phyloP scores from a whole-genome alignment of 2,113 vertebrate genomes.

The Burhinus bistriatus region DNA sequence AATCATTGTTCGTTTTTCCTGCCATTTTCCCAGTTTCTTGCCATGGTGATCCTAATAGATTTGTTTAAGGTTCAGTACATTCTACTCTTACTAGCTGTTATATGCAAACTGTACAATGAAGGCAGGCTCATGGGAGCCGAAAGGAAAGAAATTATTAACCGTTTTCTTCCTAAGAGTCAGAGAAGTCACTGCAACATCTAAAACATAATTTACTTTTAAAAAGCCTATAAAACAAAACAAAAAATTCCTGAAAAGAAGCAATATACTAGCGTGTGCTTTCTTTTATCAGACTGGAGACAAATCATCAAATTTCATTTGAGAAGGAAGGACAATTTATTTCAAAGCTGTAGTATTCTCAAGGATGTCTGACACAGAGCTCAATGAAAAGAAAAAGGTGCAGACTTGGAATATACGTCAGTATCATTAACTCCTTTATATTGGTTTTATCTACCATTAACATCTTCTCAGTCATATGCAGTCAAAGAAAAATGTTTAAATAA shows the following conservation, averaged over 20 bases:
- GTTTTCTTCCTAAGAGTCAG: constrained; percentile 41
- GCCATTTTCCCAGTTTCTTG: constrained; percentile 63
- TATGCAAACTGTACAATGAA: constrained; percentile 9
- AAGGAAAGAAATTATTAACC: constrained; percentile 54
- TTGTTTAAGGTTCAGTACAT: constrained; percentile 53
- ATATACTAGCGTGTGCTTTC: not conserved
- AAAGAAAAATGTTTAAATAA: constrained; percentile 8
- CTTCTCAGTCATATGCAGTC: constrained; percentile 25
- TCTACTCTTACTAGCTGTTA: constrained; percentile 39
- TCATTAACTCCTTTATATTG: constrained; percentile 17
- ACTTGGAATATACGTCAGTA: not conserved
- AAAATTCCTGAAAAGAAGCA: constrained; percentile 26
- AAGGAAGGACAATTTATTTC: constrained; percentile 11
- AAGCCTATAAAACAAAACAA: constrained; percentile 13
- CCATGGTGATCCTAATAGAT: constrained; percentile 62
- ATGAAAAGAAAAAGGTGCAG: not conserved
- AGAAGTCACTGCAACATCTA: constrained; percentile 35
- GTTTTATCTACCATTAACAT: constrained; percentile 25
- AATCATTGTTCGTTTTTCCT: constrained; percentile 69
- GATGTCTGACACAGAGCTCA: constrained; percentile 10
- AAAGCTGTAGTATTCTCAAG: not conserved
- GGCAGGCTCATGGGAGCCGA: constrained; percentile 41
- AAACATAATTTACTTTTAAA: constrained; percentile 50
- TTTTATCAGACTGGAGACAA: constrained; percentile 43
- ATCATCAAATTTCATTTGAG: constrained; percentile 5